Percentiles rank a stretch among this genome's conserved stretches.
Conservation (phyloP, 2,888 invertebrate species). For the Achlya flavicornis region DNA sequence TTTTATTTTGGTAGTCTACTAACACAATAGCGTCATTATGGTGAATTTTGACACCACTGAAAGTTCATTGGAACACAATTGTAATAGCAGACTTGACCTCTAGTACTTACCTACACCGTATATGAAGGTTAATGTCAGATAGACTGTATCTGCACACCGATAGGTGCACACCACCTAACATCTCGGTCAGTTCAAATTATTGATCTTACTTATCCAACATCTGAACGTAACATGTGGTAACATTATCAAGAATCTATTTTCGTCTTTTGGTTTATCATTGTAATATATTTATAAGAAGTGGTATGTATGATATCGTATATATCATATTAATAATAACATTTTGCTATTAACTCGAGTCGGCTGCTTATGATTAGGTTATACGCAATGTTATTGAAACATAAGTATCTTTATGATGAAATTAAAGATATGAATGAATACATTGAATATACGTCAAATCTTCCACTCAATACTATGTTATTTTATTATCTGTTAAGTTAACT, state of each 20-base stretch:
- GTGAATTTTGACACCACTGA: too few relatives aligned
- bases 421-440: background rate
- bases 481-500: too few relatives aligned
- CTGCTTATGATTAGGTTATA: background rate
- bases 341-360: background rate
- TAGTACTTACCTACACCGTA: too few relatives aligned
- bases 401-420: background rate
- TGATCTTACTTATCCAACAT: background rate
- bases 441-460: background rate
- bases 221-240: background rate
- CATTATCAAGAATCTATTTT: slow-evolving; percentile 1
- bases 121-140: too few relatives aligned
- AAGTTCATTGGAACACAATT: too few relatives aligned
- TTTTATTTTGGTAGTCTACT: too few relatives aligned
- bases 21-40: too few relatives aligned
- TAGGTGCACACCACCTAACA: too few relatives aligned
- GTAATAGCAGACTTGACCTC: too few relatives aligned
- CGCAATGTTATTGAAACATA: background rate
- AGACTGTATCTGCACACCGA: too few relatives aligned
- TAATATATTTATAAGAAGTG: background rate
- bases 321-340: background rate
- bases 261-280: background rate
- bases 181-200: too few relatives aligned
- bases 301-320: background rate
- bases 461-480: background rate